These are phyloP conservation scores for Pachydiplax longipennis DNA, from an alignment of 2,888 invertebrate species.

Conservation along the genomic window DNA sequence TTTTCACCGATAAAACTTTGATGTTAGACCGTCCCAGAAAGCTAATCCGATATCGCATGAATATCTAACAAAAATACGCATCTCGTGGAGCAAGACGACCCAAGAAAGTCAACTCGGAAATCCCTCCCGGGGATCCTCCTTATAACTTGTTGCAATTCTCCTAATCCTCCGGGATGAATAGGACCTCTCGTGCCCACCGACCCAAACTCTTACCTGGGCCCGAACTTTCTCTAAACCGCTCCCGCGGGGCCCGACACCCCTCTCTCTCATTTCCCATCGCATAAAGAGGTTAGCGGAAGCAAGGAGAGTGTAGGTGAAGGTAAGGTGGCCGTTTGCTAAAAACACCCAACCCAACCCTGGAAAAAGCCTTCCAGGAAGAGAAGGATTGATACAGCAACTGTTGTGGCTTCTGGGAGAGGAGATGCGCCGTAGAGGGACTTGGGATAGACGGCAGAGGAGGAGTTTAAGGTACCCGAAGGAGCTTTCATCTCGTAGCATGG, in stretches of 20 bases:
- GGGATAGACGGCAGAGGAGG: not conserved
- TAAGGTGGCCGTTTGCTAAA: not conserved
- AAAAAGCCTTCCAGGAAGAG: not conserved
- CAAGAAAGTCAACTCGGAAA: not conserved
- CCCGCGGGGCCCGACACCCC: not conserved
- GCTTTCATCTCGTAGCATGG: not conserved
- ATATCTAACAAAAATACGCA: not conserved
- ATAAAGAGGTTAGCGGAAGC: not conserved
- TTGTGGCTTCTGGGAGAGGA: not conserved
- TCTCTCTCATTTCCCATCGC: not conserved
- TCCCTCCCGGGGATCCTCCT: not conserved
- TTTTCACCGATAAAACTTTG: too few species aligned
- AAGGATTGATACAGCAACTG: not conserved
- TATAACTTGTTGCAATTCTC: constrained; percentile 38
- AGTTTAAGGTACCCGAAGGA: constrained; percentile 20
- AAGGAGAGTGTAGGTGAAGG: not conserved
- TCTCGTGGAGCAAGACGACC: not conserved
- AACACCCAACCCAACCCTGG: not conserved
- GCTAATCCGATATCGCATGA: not conserved
- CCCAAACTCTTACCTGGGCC: constrained; percentile 13
- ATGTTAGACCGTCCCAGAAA: too few species aligned
- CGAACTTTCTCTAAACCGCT: constrained; percentile 25
- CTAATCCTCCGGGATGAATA: constrained; percentile 24
- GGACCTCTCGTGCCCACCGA: not conserved
- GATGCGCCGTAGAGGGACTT: not conserved